phyloP scores from a whole-genome alignment of 2,113 vertebrate genomes.

The Ia io region DNA sequence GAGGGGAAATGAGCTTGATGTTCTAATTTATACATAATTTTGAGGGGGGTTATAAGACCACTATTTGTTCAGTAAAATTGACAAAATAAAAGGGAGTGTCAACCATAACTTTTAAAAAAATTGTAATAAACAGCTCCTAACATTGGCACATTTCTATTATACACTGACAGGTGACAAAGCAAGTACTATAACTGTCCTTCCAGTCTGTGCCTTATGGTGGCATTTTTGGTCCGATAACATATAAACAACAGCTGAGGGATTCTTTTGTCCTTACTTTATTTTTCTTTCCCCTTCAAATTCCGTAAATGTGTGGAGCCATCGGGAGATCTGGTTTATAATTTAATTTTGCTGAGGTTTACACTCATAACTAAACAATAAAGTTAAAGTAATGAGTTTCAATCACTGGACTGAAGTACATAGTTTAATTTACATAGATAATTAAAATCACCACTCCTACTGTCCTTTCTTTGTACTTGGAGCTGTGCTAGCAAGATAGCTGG shows the following conservation, averaged over 20 bases:
- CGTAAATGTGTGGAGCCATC: slow-evolving; percentile 45
- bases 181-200: not conserved
- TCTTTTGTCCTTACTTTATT: not conserved
- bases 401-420: slow-evolving; percentile 71
- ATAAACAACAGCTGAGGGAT: slow-evolving; percentile 12
- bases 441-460: slow-evolving; percentile 74
- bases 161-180: not conserved
- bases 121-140: not conserved
- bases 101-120: not conserved
- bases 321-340: slow-evolving; percentile 68
- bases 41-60: not conserved
- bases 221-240: not conserved
- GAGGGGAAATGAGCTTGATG: not conserved
- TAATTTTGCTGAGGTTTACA: slow-evolving; percentile 79
- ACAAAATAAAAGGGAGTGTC: not conserved
- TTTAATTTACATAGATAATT: slow-evolving; percentile 81
- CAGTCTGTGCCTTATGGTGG: not conserved
- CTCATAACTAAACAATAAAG: slow-evolving; percentile 80
- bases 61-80: not conserved
- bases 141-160: not conserved
- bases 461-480: slow-evolving; percentile 75
- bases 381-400: slow-evolving; percentile 79
- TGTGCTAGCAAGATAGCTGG: slow-evolving; percentile 39
- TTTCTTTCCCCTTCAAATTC: slow-evolving; percentile 50
- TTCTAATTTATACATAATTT: not conserved